These are phyloP conservation scores for Formica exsecta DNA, from an alignment of 1,140 invertebrate species.

Conservation along the genomic window DNA sequence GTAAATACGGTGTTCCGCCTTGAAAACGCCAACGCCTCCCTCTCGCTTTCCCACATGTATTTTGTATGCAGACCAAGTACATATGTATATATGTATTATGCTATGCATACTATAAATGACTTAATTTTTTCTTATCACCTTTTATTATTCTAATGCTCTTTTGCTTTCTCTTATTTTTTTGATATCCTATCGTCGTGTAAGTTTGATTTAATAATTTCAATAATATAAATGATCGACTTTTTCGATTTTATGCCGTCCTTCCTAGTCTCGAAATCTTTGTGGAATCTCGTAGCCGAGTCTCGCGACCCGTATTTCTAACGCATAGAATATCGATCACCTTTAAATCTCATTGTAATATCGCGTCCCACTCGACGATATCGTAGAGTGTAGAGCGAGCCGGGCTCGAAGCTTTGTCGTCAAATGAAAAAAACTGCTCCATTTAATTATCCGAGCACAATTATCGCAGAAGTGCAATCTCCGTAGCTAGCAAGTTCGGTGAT, in stretches of 20 bases:
- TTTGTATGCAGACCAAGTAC: background rate
- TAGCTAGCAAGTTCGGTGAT: constrained; percentile 57
- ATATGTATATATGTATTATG: background rate
- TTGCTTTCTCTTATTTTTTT: constrained; percentile 20
- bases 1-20: constrained; percentile 35
- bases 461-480: constrained; percentile 32
- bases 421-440: constrained; percentile 12
- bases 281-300: constrained; percentile 19
- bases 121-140: constrained; percentile 9
- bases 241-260: background rate
- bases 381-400: constrained; percentile 29
- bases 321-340: constrained; percentile 67
- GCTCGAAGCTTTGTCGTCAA: constrained; percentile 26
- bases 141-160: constrained; percentile 10
- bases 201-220: background rate
- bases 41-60: constrained; percentile 45
- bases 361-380: constrained; percentile 40
- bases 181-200: background rate
- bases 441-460: constrained; percentile 51
- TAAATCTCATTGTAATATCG: constrained; percentile 72
- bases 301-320: constrained; percentile 9
- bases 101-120: background rate
- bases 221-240: constrained; percentile 3
- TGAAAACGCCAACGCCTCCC: constrained; percentile 33
- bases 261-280: background rate